phyloP scores from a whole-genome alignment of 1,140 invertebrate species.

The Acromyrmex heyeri region DNA sequence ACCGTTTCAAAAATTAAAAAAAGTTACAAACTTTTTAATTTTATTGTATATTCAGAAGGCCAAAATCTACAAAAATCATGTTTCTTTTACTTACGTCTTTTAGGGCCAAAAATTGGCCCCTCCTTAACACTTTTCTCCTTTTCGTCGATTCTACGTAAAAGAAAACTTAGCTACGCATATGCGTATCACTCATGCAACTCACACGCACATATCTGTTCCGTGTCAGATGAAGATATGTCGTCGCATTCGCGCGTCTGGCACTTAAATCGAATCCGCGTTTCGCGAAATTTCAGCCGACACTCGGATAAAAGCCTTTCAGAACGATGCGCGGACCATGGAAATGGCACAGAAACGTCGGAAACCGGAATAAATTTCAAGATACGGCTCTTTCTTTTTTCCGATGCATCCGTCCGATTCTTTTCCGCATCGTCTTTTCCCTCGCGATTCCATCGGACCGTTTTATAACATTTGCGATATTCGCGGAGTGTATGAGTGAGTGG shows the following conservation, averaged over 20 bases:
- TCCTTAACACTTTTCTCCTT: background rate
- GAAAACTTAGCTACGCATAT: background rate
- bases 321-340: background rate
- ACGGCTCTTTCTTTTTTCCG: background rate
- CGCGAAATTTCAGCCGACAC: slow-evolving; percentile 44
- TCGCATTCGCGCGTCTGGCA: background rate
- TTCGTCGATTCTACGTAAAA: background rate
- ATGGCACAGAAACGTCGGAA: background rate
- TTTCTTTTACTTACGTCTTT: too few relatives aligned
- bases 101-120: too few relatives aligned
- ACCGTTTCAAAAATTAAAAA: too few relatives aligned
- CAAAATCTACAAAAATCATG: too few relatives aligned
- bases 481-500: background rate
- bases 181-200: background rate
- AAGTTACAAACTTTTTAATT: too few relatives aligned
- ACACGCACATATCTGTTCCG: background rate
- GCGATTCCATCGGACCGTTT: background rate
- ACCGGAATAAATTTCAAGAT: slow-evolving; percentile 39
- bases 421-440: background rate
- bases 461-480: slow-evolving; percentile 33
- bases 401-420: slow-evolving; percentile 36
- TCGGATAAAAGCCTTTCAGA: slow-evolving; percentile 38
- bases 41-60: too few relatives aligned
- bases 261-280: slow-evolving; percentile 29
- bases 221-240: slow-evolving; percentile 32